Evolutionary conservation across 1,140 invertebrate genomes (phyloP).

Genomic region (Cataglyphis hispanica): DNA sequence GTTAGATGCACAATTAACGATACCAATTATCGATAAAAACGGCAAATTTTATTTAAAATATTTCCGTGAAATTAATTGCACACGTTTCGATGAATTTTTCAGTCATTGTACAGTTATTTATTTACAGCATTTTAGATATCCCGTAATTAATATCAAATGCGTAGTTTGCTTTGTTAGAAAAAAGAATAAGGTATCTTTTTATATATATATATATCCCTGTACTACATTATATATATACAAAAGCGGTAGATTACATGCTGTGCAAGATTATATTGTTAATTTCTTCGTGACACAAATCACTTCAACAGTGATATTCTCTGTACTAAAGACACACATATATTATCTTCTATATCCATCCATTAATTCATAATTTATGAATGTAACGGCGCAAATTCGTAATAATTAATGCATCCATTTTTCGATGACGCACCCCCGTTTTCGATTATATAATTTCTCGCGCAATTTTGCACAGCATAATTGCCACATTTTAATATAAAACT

Average conservation of each 20-base stretch:
- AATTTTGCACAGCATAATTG: constrained; percentile 46
- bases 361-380: constrained; percentile 18
- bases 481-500: constrained; percentile 19
- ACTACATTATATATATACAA: constrained; percentile 38
- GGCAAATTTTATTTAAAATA: constrained; percentile 43
- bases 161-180: constrained; percentile 56
- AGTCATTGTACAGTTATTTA: constrained; percentile 69
- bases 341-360: not conserved
- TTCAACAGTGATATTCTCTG: not conserved
- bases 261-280: constrained; percentile 41
- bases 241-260: constrained; percentile 16
- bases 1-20: constrained; percentile 57
- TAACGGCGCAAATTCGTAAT: not conserved
- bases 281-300: not conserved
- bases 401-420: not conserved
- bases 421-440: not conserved
- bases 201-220: constrained; percentile 49
- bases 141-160: constrained; percentile 45
- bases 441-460: not conserved
- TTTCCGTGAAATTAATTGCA: constrained; percentile 63
- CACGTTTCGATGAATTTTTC: constrained; percentile 62
- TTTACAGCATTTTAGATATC: constrained; percentile 63
- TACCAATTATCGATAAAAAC: constrained; percentile 70
- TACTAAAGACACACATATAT: not conserved
- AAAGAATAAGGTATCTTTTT: constrained; percentile 36